These are phyloP conservation scores for Sabatieria punctata DNA, from an alignment of 2,888 invertebrate species.

Conservation along the genomic window DNA sequence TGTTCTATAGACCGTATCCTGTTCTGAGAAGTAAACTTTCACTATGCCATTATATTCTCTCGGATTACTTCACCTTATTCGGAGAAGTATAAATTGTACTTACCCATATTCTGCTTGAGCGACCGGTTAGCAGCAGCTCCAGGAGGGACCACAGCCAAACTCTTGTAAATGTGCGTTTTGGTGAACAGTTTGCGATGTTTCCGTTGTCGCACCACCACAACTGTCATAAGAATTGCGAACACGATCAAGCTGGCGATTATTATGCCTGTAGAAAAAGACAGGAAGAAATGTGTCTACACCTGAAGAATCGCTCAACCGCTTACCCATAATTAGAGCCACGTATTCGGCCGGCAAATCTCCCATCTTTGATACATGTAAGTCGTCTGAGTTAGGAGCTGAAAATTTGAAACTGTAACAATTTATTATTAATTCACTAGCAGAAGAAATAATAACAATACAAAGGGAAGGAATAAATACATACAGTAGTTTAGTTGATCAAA, in stretches of 20 bases:
- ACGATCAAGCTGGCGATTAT: slow-evolving; percentile 3
- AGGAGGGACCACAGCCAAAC: background rate
- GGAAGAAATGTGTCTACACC: background rate
- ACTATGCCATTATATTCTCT: too few relatives aligned
- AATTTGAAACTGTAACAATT: too few relatives aligned
- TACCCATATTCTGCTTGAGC: background rate
- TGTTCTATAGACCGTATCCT: too few relatives aligned
- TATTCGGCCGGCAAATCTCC: slow-evolving; percentile 1
- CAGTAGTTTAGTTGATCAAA: too few relatives aligned
- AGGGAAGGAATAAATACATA: too few relatives aligned
- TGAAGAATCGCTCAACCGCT: background rate
- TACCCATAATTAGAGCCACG: slow-evolving; percentile 6
- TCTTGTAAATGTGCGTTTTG: slow-evolving; percentile 1
- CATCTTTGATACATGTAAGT: background rate
- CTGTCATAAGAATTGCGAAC: background rate
- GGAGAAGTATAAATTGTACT: too few relatives aligned
- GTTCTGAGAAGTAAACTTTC: too few relatives aligned
- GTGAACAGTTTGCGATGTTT: background rate
- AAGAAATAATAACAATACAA: too few relatives aligned
- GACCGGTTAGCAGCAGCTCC: background rate
- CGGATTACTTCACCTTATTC: too few relatives aligned
- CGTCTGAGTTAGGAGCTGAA: background rate
- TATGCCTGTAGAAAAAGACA: slow-evolving; percentile 4
- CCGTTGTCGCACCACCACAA: slow-evolving; percentile 1
- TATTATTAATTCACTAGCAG: too few relatives aligned